phyloP scores from a whole-genome alignment of 2,113 vertebrate species.

The Serilophus lunatus region DNA sequence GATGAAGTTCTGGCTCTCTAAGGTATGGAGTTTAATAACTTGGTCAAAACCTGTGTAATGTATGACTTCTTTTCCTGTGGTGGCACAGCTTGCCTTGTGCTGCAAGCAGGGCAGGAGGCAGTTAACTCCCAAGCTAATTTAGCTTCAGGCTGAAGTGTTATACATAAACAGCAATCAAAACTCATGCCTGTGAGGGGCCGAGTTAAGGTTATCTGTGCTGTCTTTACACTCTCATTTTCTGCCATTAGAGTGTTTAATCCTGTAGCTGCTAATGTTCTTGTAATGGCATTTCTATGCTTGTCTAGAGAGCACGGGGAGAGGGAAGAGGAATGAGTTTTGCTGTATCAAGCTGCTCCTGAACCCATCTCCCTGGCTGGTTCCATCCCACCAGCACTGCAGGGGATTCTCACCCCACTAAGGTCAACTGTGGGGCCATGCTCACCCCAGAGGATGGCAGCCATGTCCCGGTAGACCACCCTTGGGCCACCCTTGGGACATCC shows the following conservation, averaged over 20 bases:
- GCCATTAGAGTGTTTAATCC: slow-evolving; percentile 50
- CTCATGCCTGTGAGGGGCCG: slow-evolving; percentile 15
- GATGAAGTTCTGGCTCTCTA: slow-evolving; percentile 50
- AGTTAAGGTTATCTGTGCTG: slow-evolving; percentile 55
- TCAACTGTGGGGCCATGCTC: neutral
- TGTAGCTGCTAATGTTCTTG: slow-evolving; percentile 46
- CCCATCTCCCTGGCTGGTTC: neutral
- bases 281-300: slow-evolving; percentile 44
- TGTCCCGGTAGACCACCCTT: neutral
- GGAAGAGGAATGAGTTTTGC: neutral
- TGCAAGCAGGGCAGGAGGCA: slow-evolving; percentile 53
- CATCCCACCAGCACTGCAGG: neutral
- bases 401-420: accelerated
- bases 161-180: slow-evolving; percentile 59
- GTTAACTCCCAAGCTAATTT: slow-evolving; percentile 57
- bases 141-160: slow-evolving; percentile 38
- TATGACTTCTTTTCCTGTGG: slow-evolving; percentile 24
- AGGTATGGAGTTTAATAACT: slow-evolving; percentile 61
- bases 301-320: neutral
- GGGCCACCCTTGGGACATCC: neutral
- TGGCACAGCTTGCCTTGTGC: neutral
- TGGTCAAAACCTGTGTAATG: slow-evolving; percentile 47
- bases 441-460: neutral
- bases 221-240: slow-evolving; percentile 59
- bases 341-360: neutral